Evolutionary conservation across 2,113 vertebrate genomes (phyloP).

Genomic region (Ploceus nigricollis): DNA sequence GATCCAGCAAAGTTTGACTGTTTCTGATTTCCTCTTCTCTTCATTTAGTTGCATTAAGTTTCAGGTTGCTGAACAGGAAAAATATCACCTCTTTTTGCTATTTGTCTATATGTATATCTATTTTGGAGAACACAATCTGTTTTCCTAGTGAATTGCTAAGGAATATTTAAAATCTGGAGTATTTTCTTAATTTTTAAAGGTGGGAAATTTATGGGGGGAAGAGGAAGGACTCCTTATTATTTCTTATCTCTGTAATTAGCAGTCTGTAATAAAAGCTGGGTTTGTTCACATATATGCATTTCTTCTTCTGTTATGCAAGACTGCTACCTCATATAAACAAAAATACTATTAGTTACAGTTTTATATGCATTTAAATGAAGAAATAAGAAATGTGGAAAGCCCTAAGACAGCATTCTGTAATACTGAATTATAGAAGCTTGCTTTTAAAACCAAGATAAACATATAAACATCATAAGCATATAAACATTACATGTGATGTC

Average conservation of each 20-base stretch:
- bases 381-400: neutral
- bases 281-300: neutral
- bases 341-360: neutral
- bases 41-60: neutral
- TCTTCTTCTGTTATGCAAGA: neutral
- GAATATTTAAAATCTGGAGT: neutral
- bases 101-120: fast-evolving
- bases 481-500: neutral
- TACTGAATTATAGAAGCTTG: neutral
- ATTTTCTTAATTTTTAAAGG: neutral
- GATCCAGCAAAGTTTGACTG: neutral
- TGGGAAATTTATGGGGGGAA: neutral
- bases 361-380: neutral
- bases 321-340: neutral
- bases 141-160: neutral
- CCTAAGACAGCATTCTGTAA: neutral
- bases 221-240: neutral
- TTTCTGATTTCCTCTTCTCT: neutral
- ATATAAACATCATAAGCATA: too few relatives aligned
- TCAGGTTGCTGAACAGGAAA: neutral
- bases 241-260: neutral
- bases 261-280: neutral
- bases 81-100: neutral
- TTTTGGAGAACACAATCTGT: neutral
- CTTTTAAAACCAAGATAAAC: neutral